Conservation (phyloP, 2,113 vertebrate species). For the Hippocampus abdominalis region DNA sequence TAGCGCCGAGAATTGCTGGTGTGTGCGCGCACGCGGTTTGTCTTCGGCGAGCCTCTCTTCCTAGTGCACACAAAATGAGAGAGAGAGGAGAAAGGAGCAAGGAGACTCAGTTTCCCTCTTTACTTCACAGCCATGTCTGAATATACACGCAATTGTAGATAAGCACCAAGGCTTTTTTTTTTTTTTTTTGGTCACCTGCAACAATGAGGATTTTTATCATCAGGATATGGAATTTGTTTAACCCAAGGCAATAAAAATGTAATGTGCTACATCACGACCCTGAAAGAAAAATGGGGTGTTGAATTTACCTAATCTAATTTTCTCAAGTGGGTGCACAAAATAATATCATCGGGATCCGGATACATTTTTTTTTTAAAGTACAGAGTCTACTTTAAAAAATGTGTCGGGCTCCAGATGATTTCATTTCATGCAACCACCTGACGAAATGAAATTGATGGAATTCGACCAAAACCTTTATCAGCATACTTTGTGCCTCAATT, state of each 20-base stretch:
- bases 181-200: neutral
- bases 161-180: neutral
- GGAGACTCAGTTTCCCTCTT: conserved; percentile 21
- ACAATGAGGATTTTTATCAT: neutral
- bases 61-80: neutral
- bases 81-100: neutral
- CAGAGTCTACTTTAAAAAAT: too few species aligned
- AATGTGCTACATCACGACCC: neutral
- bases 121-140: conserved; percentile 21
- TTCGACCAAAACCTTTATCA: too few species aligned
- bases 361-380: too few species aligned
- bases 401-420: too few species aligned
- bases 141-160: conserved; percentile 1
- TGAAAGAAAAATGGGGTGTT: too few species aligned
- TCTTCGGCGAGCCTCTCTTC: conserved; percentile 3
- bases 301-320: too few species aligned
- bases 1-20: neutral
- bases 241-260: neutral
- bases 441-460: too few species aligned
- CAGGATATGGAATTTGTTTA: neutral
- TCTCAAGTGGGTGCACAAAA: too few species aligned
- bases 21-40: neutral
- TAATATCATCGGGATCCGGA: too few species aligned
- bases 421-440: too few species aligned
- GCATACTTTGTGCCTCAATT: neutral